phyloP scores from a whole-genome alignment of 2,888 invertebrate genomes.

The Oscheius sp. region DNA sequence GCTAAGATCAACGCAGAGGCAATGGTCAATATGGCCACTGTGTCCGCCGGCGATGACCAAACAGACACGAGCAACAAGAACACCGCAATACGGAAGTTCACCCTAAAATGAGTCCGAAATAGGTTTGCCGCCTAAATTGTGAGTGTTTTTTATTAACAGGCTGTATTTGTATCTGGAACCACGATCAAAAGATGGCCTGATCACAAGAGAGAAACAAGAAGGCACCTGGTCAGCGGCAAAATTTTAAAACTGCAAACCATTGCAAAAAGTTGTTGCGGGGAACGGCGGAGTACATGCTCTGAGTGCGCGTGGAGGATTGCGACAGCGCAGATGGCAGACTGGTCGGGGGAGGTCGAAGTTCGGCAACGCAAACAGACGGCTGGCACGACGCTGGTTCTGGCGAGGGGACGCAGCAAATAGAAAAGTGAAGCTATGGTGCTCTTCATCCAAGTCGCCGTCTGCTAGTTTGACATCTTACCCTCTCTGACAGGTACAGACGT shows the following conservation, averaged over 20 bases:
- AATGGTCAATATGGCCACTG: slow-evolving; percentile 37
- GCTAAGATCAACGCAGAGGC: slow-evolving; percentile 36
- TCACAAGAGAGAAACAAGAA: not conserved
- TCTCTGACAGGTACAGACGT: not conserved
- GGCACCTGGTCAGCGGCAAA: not conserved
- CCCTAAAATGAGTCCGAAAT: not conserved
- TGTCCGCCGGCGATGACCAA: slow-evolving; percentile 34
- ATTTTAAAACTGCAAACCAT: not conserved
- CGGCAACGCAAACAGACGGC: slow-evolving; percentile 36
- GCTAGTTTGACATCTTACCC: too few relatives aligned
- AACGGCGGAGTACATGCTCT: slow-evolving; percentile 2
- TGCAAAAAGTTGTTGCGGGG: slow-evolving; percentile 5
- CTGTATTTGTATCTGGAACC: not conserved
- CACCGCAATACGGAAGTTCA: slow-evolving; percentile 36
- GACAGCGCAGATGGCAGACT: slow-evolving; percentile 36
- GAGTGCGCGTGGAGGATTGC: slow-evolving; percentile 33
- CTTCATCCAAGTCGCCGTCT: not conserved
- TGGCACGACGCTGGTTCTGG: slow-evolving; percentile 36
- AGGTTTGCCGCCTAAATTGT: not conserved
- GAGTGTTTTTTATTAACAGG: too few relatives aligned
- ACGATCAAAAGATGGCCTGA: not conserved
- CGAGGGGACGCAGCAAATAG: slow-evolving; percentile 33
- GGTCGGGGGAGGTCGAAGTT: slow-evolving; percentile 38
- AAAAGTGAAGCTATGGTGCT: slow-evolving; percentile 24
- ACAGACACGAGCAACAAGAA: slow-evolving; percentile 33